Evolutionary conservation across 2,888 invertebrate genomes (phyloP).

Genomic region (Gordius sp.): DNA sequence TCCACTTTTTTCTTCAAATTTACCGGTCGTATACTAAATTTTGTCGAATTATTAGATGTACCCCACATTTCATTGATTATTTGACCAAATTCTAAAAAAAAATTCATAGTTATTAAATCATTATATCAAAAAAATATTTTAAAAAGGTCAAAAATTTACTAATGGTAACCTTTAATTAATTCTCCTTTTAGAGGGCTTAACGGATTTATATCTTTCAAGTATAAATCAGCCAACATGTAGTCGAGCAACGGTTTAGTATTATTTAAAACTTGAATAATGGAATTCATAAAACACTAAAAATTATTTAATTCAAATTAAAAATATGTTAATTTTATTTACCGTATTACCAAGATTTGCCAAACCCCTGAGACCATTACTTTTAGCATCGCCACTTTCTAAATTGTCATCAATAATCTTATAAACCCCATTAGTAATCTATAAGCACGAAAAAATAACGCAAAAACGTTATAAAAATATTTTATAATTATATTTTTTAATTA

Average conservation of each 20-base stretch:
- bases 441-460: too few species aligned
- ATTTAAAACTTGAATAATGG: slow-evolving; percentile 8
- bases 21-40: not conserved
- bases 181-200: not conserved
- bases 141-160: not conserved
- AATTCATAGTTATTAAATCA: too few species aligned
- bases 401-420: too few species aligned
- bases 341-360: slow-evolving; percentile 14
- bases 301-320: not conserved
- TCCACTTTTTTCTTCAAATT: slow-evolving; percentile 8
- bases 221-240: not conserved
- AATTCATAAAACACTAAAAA: slow-evolving; percentile 15
- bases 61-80: slow-evolving; percentile 10
- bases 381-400: too few species aligned
- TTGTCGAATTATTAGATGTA: not conserved
- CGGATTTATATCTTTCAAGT: not conserved
- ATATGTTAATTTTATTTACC: not conserved
- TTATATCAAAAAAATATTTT: too few species aligned
- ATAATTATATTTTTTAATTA: too few species aligned
- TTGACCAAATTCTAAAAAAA: slow-evolving; percentile 15
- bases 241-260: slow-evolving; percentile 5
- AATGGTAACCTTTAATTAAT: slow-evolving; percentile 10
- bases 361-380: not conserved
- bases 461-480: too few species aligned
- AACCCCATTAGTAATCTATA: too few species aligned